phyloP scores from a whole-genome alignment of 2,888 invertebrate genomes.

The Trichogramma dendrolimi region DNA sequence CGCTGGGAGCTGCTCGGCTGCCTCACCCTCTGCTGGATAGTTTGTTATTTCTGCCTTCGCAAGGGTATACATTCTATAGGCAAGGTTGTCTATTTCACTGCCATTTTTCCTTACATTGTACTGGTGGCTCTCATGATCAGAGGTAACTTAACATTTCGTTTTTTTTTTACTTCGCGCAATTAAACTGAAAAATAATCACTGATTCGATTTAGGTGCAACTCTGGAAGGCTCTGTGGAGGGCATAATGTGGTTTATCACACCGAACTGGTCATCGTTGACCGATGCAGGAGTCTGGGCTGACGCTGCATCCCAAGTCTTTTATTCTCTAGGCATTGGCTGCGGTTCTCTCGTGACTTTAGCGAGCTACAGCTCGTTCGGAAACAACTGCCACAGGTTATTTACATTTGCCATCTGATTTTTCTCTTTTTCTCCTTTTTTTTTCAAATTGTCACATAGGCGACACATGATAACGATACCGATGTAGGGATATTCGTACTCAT shows the following conservation, averaged over 20 bases:
- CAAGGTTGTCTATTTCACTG: conserved; percentile 75
- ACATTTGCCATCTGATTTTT: not conserved
- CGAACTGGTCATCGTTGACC: conserved; percentile 65
- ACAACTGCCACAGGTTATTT: conserved; percentile 61
- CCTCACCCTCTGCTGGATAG: conserved; percentile 72
- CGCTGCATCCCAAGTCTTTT: conserved; percentile 80
- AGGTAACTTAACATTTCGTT: conserved; percentile 31
- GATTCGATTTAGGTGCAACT: conserved; percentile 57
- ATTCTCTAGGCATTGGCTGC: conserved; percentile 74
- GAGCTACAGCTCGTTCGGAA: conserved; percentile 69
- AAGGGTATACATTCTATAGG: conserved; percentile 86
- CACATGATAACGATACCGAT: no score
- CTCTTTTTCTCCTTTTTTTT: not conserved
- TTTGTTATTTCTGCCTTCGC: conserved; percentile 83
- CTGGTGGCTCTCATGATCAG: conserved; percentile 60
- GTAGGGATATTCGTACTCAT: no score
- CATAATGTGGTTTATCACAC: conserved; percentile 68
- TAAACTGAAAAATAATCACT: no score
- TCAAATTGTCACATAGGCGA: no score
- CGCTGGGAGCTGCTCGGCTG: conserved; percentile 80
- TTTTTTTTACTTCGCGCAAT: no score
- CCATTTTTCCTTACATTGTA: conserved; percentile 69
- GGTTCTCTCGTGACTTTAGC: conserved; percentile 73
- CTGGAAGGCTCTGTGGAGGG: conserved; percentile 70
- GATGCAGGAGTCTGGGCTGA: conserved; percentile 74